phyloP scores from a whole-genome alignment of 2,888 invertebrate species.

The Sarcophaga carnaria region DNA sequence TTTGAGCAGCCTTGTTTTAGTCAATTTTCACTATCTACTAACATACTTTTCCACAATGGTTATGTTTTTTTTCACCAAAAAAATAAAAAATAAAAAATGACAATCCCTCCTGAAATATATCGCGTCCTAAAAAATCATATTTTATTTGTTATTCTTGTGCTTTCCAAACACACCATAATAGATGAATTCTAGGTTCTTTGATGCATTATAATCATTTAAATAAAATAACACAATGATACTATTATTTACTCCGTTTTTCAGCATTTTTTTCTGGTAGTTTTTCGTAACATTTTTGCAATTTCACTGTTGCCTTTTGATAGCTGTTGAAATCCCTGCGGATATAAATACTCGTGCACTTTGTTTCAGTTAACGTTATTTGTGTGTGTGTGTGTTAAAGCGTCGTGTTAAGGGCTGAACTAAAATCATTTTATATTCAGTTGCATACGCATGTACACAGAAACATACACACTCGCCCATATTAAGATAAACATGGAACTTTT shows the following conservation, averaged over 20 bases:
- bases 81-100: neutral
- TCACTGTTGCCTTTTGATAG: slow-evolving; percentile 50
- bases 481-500: neutral
- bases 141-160: neutral
- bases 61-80: neutral
- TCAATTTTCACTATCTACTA: neutral
- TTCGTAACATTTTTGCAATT: slow-evolving; percentile 50
- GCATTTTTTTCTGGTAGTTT: slow-evolving; percentile 40
- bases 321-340: slow-evolving; percentile 62
- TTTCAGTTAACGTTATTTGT: slow-evolving; percentile 45
- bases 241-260: slow-evolving; percentile 37
- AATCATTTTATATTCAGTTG: slow-evolving; percentile 47
- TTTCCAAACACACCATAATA: slow-evolving; percentile 35
- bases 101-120: slow-evolving; percentile 11
- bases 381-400: slow-evolving; percentile 21
- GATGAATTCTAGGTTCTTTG: slow-evolving; percentile 38
- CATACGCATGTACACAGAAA: neutral
- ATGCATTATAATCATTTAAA: slow-evolving; percentile 45
- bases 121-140: slow-evolving; percentile 28
- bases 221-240: slow-evolving; percentile 52
- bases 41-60: neutral
- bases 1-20: no score
- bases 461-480: neutral
- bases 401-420: slow-evolving; percentile 56
- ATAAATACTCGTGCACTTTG: slow-evolving; percentile 56